Evolutionary conservation across 1,140 invertebrate genomes (phyloP).

Genomic region (Drosophila takahashii): DNA sequence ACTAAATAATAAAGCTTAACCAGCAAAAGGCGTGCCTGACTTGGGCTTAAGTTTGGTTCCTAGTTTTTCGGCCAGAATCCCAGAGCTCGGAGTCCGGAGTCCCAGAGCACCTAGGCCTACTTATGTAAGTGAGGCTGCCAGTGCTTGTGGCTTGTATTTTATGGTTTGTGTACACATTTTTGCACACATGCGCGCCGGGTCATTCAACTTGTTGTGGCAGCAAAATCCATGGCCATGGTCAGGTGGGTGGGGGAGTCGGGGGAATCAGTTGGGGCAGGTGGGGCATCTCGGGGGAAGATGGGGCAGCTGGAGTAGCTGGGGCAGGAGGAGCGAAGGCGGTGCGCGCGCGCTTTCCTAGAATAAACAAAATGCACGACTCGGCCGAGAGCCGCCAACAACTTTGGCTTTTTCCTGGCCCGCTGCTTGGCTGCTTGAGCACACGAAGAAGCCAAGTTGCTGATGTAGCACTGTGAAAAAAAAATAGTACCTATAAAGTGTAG

Average conservation of each 20-base stretch:
- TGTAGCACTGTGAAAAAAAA: slow-evolving; percentile 9
- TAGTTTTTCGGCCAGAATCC: slow-evolving; percentile 11
- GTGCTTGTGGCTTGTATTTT: slow-evolving; percentile 78
- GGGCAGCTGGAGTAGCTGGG: background rate
- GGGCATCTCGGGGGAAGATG: background rate
- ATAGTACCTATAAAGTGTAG: background rate
- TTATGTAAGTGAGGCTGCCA: slow-evolving; percentile 76
- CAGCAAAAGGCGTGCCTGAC: slow-evolving; percentile 76
- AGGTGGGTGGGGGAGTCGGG: slow-evolving; percentile 31
- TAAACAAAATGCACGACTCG: slow-evolving; percentile 81
- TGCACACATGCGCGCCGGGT: slow-evolving; percentile 81
- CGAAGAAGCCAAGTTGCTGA: slow-evolving; percentile 44
- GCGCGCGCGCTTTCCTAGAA: slow-evolving; percentile 79
- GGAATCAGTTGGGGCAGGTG: background rate
- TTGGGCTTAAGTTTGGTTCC: background rate
- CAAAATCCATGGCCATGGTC: slow-evolving; percentile 65
- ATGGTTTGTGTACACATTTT: slow-evolving; percentile 84
- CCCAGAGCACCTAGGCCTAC: slow-evolving; percentile 68
- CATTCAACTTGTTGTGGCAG: slow-evolving; percentile 68
- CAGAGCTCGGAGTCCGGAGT: background rate
- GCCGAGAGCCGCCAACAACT: slow-evolving; percentile 75
- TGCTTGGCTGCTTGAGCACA: slow-evolving; percentile 36
- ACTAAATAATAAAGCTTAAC: slow-evolving; percentile 82
- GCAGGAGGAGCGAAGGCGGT: slow-evolving; percentile 39
- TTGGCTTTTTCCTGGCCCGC: slow-evolving; percentile 34